Percentiles rank a stretch among this genome's conserved stretches.
Evolutionary conservation across 2,888 invertebrate species (phyloP).

Genomic region (Cactoblastis cactorum): DNA sequence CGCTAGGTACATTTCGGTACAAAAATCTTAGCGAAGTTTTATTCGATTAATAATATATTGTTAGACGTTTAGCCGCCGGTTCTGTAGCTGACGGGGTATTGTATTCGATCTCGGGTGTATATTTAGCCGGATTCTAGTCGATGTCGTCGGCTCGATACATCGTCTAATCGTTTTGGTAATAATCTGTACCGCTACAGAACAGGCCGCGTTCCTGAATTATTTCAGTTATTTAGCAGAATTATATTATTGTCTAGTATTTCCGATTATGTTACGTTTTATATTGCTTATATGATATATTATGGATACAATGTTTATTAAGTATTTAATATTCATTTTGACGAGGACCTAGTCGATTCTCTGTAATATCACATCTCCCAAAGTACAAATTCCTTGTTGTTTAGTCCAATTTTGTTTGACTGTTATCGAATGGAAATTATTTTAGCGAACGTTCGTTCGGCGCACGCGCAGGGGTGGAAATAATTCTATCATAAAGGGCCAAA

Average conservation of each 20-base stretch:
- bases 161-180: conserved; percentile 27
- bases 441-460: conserved; percentile 42
- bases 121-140: conserved; percentile 56
- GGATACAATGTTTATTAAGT: conserved; percentile 77
- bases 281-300: conserved; percentile 78
- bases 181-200: conserved; percentile 38
- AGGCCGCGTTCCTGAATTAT: conserved; percentile 62
- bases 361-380: conserved; percentile 80
- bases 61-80: conserved; percentile 69
- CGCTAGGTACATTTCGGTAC: conserved; percentile 74
- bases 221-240: conserved; percentile 78
- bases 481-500: conserved; percentile 6
- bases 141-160: conserved; percentile 44
- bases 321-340: conserved; percentile 78
- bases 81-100: conserved; percentile 47
- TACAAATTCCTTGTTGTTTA: conserved; percentile 81
- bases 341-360: conserved; percentile 79
- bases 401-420: conserved; percentile 80
- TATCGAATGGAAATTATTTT: conserved; percentile 77
- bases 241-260: conserved; percentile 77
- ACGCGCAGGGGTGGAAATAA: conserved; percentile 14
- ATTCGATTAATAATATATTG: conserved; percentile 69
- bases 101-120: conserved; percentile 25
- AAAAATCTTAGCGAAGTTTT: conserved; percentile 71
- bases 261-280: conserved; percentile 79